Percentiles rank a stretch among this genome's conserved stretches.
These are phyloP conservation scores for Protodeltote pygarga DNA, from an alignment of 2,888 invertebrate genomes.

Conservation along the genomic window DNA sequence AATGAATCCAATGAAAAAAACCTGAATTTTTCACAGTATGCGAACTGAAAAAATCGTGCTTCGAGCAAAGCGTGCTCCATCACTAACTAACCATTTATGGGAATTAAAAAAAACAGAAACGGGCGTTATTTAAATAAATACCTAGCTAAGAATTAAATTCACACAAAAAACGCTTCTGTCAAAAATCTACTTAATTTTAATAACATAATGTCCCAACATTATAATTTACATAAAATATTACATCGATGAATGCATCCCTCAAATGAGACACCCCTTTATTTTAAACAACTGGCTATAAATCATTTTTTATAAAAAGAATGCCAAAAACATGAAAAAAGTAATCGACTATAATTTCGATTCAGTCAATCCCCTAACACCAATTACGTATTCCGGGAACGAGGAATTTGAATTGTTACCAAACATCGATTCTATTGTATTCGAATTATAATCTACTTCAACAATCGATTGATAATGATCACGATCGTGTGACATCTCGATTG, in stretches of 20 bases:
- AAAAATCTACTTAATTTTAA: constrained; percentile 5
- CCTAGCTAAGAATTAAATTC: constrained; percentile 2
- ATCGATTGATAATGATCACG: constrained; percentile 62
- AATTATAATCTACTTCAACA: constrained; percentile 58
- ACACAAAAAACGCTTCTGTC: background rate
- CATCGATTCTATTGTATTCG: constrained; percentile 59
- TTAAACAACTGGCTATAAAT: constrained; percentile 26
- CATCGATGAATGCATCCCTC: constrained; percentile 15
- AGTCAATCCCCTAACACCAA: constrained; percentile 48
- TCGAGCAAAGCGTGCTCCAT: constrained; percentile 21
- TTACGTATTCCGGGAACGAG: constrained; percentile 54
- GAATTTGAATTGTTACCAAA: constrained; percentile 43
- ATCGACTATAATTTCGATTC: constrained; percentile 38
- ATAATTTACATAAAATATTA: constrained; percentile 28
- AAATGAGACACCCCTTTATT: no score
- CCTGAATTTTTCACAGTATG: background rate
- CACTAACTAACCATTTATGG: constrained; percentile 16
- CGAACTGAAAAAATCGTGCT: background rate
- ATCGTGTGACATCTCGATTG: constrained; percentile 61
- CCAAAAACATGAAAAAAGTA: constrained; percentile 30
- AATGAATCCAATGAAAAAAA: no score
- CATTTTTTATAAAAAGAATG: constrained; percentile 35
- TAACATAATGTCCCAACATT: constrained; percentile 14
- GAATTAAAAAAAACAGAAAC: constrained; percentile 20
- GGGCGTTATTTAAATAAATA: background rate